Evolutionary conservation across 2,888 invertebrate genomes (phyloP), one percentile per base, ranked within the genome.

Genomic region (Hypomecis atomaria): DNA sequence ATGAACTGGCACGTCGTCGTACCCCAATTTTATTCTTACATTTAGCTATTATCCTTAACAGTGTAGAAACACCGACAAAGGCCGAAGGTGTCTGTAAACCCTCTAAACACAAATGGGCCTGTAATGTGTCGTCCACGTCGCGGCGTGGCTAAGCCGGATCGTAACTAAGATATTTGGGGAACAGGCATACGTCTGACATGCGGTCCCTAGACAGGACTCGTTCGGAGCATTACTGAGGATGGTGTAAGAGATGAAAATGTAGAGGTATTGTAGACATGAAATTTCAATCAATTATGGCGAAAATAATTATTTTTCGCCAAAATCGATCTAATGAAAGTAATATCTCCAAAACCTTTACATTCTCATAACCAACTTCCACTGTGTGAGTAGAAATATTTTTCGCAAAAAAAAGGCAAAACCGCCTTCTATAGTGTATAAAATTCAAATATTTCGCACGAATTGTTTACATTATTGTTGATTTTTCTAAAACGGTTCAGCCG

Each of bases 91-190:
- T 60, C 57, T 47, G 47, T 57, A 34, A 57, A 65, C 65, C 65
- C 65, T 64, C 55, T 65, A 61, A 65, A 65, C 60, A 65, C 65
- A 57, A 60, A 65, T 65, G 60, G 57, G 40, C 33, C 11, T 45
- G 57, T 65, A 61, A 57, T 60, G 57, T 2, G 48, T 59, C 54
- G 58, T 63, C 54, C 64, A 64, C 58, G 63, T 59, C 64, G n/a
- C 54, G 48, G 54, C n/a, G 54, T 61, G 62, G 57, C 52, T 75
- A 71, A 71, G 69, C 70, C 72, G 72, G 73, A 65, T 59, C 83
- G 80, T 87, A 84, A 84, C 84, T 77, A 77, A 84, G 85, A 84
- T 81, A 83, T 86, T 85, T 83, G 74, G 77, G 78, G 81, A 81
- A 83, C 81, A 79, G 82, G 83, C 84, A 85, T 83, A 84, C 79